Base-by-base conservation (phyloP, 2,113 vertebrate species). In the Takifugu flavidus region DNA sequence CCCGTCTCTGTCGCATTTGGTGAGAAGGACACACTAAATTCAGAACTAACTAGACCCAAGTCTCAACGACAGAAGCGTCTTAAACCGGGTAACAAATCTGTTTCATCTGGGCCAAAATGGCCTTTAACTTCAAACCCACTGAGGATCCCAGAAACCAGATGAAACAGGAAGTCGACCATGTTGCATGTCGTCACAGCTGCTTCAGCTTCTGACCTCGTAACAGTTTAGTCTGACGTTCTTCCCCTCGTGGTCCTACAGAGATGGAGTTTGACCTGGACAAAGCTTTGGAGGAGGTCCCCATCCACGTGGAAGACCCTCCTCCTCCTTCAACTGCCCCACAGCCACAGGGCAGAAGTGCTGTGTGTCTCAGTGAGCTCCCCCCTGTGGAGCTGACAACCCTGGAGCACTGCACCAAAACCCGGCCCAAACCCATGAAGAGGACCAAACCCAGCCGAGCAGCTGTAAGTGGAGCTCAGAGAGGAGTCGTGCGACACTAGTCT, bases 251-350 rank as follows among this genome's bases (percentile, higher is more conserved):
- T 0, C 25, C 25, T 1, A 64, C 82, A 98, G 97, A 99, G 86
- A 92, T 97, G 93, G 97, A 96, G 82, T 98, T 98, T 88, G 97
- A 99, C 74, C 82, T 99, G 72, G 94, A 96, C 86, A 98, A 96
- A 88, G 96, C 95, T 2, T 82, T 98, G 82, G 94, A 97, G 87
- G 94, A 96, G 63, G 94, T 99, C 61, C 95, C 96, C 0, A 94
- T 96, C 76, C 94, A 96, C 31, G 83, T 94, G 5, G 95, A 95
- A 67, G 96, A 98, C 80, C 92, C 88, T 0, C 91, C 90, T 25
- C 63, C 69, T 11, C 70, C 59, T 53, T 52, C 67, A 64, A 8
- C 62, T 14, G 75, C 82, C 0, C 58, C 74, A 1, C 75, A 83
- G 34, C 58, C 87, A 12, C 67, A 62, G 0, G 91, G 92, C 86